Evolutionary conservation across 1,140 invertebrate species (phyloP).

Genomic region (Drosophila auraria): DNA sequence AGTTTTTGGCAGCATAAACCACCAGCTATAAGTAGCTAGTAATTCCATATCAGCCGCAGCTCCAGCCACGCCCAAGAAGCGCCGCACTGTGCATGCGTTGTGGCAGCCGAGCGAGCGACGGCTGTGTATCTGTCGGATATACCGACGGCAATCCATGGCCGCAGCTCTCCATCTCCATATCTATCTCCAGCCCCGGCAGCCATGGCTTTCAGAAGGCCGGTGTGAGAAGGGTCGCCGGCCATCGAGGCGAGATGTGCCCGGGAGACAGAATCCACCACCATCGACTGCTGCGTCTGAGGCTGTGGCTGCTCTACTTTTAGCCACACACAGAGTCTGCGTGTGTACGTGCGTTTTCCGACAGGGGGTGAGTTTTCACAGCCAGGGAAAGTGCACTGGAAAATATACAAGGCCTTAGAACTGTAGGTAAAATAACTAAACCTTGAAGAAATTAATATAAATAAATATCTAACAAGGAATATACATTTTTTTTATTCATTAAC

Average conservation of each 20-base stretch:
- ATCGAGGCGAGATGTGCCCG: conserved; percentile 15
- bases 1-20: neutral
- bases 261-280: conserved; percentile 51
- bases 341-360: conserved; percentile 24
- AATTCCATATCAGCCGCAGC: conserved; percentile 10
- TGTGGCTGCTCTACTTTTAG: conserved; percentile 52
- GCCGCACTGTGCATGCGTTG: conserved; percentile 64
- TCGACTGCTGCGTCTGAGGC: neutral
- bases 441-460: neutral
- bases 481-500: neutral
- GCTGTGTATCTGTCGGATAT: conserved; percentile 63
- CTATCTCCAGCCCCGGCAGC: conserved; percentile 43
- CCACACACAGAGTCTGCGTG: conserved; percentile 24
- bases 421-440: neutral
- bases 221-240: conserved; percentile 13
- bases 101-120: conserved; percentile 24
- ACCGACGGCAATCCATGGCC: conserved; percentile 69
- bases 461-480: neutral
- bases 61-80: conserved; percentile 64
- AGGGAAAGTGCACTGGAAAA: conserved; percentile 31
- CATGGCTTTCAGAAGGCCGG: conserved; percentile 26
- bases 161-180: conserved; percentile 17
- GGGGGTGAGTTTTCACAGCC: conserved; percentile 43
- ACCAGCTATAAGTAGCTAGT: conserved; percentile 2
- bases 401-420: neutral